A percentile compares a stretch with the other conserved stretches of the same genome.
These are phyloP conservation scores for Cariama cristata DNA, from an alignment of 2,113 vertebrate species.

Conservation along the genomic window DNA sequence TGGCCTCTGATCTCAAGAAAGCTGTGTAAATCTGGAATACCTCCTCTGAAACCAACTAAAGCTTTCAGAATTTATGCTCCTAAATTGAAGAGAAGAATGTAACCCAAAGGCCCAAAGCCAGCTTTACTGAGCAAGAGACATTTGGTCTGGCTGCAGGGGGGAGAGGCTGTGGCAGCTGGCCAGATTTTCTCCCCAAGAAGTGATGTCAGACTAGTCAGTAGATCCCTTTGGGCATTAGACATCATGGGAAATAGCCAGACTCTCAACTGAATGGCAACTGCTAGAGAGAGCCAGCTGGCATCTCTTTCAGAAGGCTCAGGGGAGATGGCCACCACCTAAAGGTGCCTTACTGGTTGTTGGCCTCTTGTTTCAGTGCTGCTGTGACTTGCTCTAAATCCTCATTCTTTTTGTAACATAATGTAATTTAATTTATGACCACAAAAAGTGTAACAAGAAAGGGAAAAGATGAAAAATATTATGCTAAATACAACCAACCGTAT, in stretches of 20 bases:
- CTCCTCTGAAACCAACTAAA: background rate
- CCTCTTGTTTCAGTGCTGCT: background rate
- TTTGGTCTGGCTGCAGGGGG: conserved; percentile 32
- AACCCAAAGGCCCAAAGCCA: background rate
- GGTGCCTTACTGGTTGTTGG: background rate
- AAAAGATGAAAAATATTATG: conserved; percentile 55
- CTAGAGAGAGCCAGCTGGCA: background rate
- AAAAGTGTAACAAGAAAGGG: conserved; percentile 15
- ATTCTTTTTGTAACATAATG: background rate
- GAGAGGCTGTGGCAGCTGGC: background rate
- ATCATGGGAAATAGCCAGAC: background rate
- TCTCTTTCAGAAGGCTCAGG: background rate
- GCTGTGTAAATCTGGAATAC: background rate
- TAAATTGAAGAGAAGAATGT: background rate
- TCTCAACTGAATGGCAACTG: background rate
- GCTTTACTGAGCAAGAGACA: background rate
- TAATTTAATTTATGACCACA: conserved; percentile 36
- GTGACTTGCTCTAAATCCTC: background rate
- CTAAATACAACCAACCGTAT: conserved; percentile 8
- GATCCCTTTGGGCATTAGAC: background rate
- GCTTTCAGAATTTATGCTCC: background rate
- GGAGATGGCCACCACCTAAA: background rate
- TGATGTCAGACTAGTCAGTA: background rate
- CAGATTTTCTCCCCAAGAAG: background rate
- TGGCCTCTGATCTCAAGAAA: conserved; percentile 32